Conservation (phyloP, 2,113 vertebrate species). For the Nibea albiflora region DNA sequence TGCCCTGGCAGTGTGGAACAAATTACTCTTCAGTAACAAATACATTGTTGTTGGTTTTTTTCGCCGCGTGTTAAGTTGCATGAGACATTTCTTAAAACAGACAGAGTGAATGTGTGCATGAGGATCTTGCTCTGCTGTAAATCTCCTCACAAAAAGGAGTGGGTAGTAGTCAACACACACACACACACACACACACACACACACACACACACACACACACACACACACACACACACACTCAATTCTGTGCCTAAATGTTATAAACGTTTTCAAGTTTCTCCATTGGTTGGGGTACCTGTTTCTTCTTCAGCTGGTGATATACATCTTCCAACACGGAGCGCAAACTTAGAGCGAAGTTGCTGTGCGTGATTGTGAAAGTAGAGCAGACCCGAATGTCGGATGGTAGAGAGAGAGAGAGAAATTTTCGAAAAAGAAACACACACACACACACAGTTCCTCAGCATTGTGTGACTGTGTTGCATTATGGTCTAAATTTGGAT, state of each 20-base stretch:
- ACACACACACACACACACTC: neutral
- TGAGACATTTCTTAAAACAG: neutral
- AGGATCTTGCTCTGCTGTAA: neutral
- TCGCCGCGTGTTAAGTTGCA: neutral
- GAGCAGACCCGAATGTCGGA: neutral
- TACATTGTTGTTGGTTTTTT: neutral
- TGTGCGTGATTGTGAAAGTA: neutral
- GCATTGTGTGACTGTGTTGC: neutral
- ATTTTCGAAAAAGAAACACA: too few relatives aligned
- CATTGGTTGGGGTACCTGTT: neutral
- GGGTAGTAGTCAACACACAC: neutral
- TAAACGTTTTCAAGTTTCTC: neutral
- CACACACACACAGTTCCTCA: neutral
- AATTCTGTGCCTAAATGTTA: neutral
- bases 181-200: neutral
- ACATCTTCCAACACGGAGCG: constrained; percentile 4
- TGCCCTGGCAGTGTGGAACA: neutral
- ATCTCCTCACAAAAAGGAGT: neutral
- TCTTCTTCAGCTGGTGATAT: constrained; percentile 8
- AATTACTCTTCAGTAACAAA: neutral
- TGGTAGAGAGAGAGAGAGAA: too few relatives aligned
- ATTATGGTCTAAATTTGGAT: neutral
- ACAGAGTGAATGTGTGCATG: neutral
- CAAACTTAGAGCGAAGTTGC: neutral
- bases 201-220: neutral